Evolutionary conservation across 2,113 vertebrate genomes (phyloP).

Genomic region (Plecotus auritus): DNA sequence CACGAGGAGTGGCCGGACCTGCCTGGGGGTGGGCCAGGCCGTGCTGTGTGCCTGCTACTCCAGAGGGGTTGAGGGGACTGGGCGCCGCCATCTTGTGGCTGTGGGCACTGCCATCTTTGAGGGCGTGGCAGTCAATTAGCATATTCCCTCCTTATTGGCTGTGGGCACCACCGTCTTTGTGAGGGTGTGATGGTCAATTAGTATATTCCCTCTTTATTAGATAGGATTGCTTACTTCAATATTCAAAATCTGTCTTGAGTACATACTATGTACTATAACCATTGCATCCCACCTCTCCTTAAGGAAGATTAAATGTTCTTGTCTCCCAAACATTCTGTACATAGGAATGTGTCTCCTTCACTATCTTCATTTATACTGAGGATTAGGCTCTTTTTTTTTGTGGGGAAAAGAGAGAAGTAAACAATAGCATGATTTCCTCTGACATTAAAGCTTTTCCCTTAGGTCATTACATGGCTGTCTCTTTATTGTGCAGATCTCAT

Average conservation of each 20-base stretch:
- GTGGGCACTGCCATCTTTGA: no score
- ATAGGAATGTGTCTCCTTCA: background rate
- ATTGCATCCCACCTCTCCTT: background rate
- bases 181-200: no score
- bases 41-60: no score
- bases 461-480: background rate
- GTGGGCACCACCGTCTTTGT: no score
- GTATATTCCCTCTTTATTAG: no score
- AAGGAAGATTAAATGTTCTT: background rate
- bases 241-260: background rate
- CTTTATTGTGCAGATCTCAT: background rate
- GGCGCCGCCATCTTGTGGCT: no score
- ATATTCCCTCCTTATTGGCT: no score
- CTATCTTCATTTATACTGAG: background rate
- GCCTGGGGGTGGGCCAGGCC: fast-evolving
- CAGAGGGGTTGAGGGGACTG: no score
- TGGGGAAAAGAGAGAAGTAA: background rate
- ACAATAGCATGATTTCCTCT: background rate
- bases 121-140: no score
- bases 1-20: no score
- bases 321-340: background rate
- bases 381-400: no score
- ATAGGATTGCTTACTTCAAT: background rate
- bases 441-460: background rate
- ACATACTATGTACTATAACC: background rate